Percentiles rank a stretch among this genome's conserved stretches.
These are phyloP conservation scores for honey bee (Apis mellifera) DNA, from an alignment of 1,140 invertebrate species.

Conservation along the genomic window DNA sequence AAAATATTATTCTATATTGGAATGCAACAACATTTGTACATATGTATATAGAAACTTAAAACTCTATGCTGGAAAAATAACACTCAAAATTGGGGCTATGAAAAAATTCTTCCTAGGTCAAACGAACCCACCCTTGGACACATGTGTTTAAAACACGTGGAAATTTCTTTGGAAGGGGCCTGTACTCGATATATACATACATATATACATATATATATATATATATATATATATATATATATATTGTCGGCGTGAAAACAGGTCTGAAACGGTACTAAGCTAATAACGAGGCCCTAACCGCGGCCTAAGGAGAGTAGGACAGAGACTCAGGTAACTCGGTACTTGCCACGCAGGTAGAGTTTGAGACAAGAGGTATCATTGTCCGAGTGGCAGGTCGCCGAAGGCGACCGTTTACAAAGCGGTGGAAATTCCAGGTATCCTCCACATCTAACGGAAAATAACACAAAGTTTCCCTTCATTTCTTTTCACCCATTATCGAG, in stretches of 20 bases:
- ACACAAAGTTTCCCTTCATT: conserved; percentile 11
- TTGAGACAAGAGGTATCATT: conserved; percentile 64
- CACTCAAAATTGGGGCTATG: too few species aligned
- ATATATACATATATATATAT: too few species aligned
- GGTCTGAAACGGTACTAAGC: conserved; percentile 45
- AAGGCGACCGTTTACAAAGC: conserved; percentile 54
- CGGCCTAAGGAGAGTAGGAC: conserved; percentile 35
- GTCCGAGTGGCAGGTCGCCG: conserved; percentile 46
- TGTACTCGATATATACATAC: too few species aligned
- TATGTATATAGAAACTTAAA: too few species aligned
- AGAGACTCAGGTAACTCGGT: conserved; percentile 59
- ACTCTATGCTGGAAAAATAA: too few species aligned
- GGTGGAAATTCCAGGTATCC: conserved; percentile 51
- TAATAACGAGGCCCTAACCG: conserved; percentile 54
- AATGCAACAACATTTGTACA: too few species aligned
- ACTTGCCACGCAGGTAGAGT: conserved; percentile 52
- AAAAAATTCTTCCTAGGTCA: too few species aligned
- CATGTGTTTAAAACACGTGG: too few species aligned
- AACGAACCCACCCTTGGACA: too few species aligned
- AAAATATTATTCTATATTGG: too few species aligned
- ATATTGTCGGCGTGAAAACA: background rate
- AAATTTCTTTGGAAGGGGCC: too few species aligned
- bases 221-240: too few species aligned
- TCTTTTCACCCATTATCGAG: background rate
- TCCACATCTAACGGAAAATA: conserved; percentile 46